Evolutionary conservation across 2,888 invertebrate genomes (phyloP), one percentile per base, ranked within the genome.

Genomic region (Adela reaumurella): DNA sequence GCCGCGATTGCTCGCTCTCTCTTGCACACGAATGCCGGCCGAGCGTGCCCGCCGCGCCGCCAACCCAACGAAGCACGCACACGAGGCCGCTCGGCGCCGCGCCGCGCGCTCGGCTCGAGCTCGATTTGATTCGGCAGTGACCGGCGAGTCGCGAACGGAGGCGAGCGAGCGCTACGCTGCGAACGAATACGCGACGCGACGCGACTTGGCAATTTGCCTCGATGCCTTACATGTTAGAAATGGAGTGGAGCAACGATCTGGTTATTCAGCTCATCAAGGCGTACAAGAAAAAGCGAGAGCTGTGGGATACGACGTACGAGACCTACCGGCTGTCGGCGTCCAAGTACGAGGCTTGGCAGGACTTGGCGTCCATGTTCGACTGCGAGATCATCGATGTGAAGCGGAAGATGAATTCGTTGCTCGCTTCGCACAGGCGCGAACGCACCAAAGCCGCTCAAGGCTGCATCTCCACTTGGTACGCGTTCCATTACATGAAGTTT

Each of bases 341-440:
- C 2, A 71, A 73, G 52, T 68, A 70, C 47, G 68, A 68, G 16
- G 68, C 72, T 0, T 77, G 72, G 71, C 56, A 62, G 17, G 62
- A 65, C 3, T 41, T 77, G 42, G 73, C 74, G 6, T 57, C 58
- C 11, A 49, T 59, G 6, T 72, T 74, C 54, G 62, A 68, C 5
- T 71, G 72, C 49, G 70, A 73, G 45, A 64, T 73, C 6, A 58
- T 62, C 0, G 72, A 73, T 50, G 51, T 78, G 50, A 57, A 68
- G 24, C 73, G 70, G 63, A 78, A 78, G 52, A 52, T 78, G 49
- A 73, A 73, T 54, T 77, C 77, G 1, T 57, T 78, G 41, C 64
- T 77, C 54, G 78, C 77, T 2, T 78, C 77, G 42, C 67, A 74
- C 43, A 59, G 77, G 3, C 62, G 77, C 3, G 77, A 76, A 58